Percentiles rank a stretch among this genome's conserved stretches.
phyloP scores from a whole-genome alignment of 2,113 vertebrate species.

The Varanus komodoensis region DNA sequence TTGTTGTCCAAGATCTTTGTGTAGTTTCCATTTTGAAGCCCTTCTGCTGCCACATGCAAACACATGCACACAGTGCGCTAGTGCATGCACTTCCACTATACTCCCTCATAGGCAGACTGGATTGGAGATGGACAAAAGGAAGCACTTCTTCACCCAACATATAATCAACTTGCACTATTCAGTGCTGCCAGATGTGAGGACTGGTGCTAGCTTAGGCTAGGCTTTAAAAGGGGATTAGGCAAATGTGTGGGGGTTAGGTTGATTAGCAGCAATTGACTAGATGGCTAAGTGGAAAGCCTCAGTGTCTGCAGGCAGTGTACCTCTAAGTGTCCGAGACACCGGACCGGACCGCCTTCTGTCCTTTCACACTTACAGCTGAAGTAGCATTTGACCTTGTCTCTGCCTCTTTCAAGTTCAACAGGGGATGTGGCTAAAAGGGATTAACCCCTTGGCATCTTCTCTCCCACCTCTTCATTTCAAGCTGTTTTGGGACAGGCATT shows the following conservation, averaged over 20 bases:
- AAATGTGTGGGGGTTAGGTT: neutral
- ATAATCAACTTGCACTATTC: neutral
- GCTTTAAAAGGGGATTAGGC: neutral
- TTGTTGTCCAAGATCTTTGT: no score
- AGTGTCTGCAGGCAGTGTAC: neutral
- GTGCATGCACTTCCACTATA: neutral
- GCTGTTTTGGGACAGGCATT: conserved; percentile 60
- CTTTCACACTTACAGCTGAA: neutral
- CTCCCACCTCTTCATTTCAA: neutral
- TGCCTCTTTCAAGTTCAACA: neutral
- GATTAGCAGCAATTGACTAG: neutral
- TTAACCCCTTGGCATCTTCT: conserved; percentile 24
- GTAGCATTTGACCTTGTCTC: conserved; percentile 3
- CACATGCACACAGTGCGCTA: no score
- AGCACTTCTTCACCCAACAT: neutral
- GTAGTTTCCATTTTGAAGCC: neutral
- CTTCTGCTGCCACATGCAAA: neutral
- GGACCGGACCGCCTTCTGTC: neutral
- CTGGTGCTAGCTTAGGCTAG: neutral
- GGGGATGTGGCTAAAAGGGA: conserved; percentile 25
- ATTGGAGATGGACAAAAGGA: neutral
- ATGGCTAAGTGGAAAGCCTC: neutral
- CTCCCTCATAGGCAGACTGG: no score
- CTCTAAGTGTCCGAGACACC: neutral
- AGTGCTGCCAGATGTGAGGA: neutral